phyloP scores from a whole-genome alignment of 2,113 vertebrate genomes.

The pig (Sus scrofa) region T2T-Sscrofa CM000818.6:133873001-133873500 shows the following conservation, averaged over 20 bases:
- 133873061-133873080: neutral
- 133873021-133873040: neutral
- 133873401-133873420: neutral
- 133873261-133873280: neutral
- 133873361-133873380: neutral
- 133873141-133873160: too few relatives aligned
- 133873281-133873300: fast-evolving
- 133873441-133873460: too few relatives aligned
- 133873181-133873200: neutral
- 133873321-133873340: neutral
- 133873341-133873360: neutral
- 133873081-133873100: neutral
- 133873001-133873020: neutral
- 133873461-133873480: neutral
- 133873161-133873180: fast-evolving
- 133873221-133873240: neutral
- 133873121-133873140: neutral
- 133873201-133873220: neutral
- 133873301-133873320: fast-evolving
- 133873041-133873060: neutral
- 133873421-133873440: neutral
- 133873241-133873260: neutral
- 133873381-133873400: neutral
- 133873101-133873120: neutral
- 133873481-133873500: neutral